A percentile compares a stretch with the other conserved stretches of the same genome.
Conservation (phyloP, 2,888 invertebrate species). For the Mythimna loreyi region DNA sequence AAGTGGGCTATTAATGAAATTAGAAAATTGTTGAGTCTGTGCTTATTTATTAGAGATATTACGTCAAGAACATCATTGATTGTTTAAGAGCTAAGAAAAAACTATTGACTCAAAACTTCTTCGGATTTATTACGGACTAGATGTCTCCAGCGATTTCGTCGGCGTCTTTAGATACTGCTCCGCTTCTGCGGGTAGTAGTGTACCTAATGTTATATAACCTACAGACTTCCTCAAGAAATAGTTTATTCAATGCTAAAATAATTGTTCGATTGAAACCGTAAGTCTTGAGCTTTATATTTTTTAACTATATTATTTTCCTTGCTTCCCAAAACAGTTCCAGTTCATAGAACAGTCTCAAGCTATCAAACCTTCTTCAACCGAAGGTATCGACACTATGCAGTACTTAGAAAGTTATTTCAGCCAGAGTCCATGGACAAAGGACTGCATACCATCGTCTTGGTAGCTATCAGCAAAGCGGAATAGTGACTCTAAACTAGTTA, state of each 20-base stretch:
- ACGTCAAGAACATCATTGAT: no score
- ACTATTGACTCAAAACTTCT: no score
- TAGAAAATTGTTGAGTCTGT: background rate
- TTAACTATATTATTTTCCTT: no score
- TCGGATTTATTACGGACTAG: no score
- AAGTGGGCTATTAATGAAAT: background rate
- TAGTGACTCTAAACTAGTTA: constrained; percentile 35
- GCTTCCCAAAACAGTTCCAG: background rate
- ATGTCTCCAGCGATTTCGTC: no score
- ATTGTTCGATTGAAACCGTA: no score
- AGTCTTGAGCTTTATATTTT: no score
- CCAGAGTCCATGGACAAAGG: constrained; percentile 22
- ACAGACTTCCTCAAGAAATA: no score
- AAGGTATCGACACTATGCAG: background rate
- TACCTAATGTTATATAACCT: no score
- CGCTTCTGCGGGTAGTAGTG: no score
- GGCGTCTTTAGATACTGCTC: no score
- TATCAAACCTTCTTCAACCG: background rate
- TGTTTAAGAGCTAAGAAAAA: background rate
- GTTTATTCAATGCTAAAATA: no score
- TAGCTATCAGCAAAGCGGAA: constrained; percentile 21
- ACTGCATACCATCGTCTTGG: constrained; percentile 18
- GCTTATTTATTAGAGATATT: background rate
- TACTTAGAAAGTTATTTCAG: constrained; percentile 35
- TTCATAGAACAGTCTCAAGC: background rate